These are phyloP conservation scores for Yponomeuta sedellus DNA, from an alignment of 2,888 invertebrate species.

Conservation along the genomic window DNA sequence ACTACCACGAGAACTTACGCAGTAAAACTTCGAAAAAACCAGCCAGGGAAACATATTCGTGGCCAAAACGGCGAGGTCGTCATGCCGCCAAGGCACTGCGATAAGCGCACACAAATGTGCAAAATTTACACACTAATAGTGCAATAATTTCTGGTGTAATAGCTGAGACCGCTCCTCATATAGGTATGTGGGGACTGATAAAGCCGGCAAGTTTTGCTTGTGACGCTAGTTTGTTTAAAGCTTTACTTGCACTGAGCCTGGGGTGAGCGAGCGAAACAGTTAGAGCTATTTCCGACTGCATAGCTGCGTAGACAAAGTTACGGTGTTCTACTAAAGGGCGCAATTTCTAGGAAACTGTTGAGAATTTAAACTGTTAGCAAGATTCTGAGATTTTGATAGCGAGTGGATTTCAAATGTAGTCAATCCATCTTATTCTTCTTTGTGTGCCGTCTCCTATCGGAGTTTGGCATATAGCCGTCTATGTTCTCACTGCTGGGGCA, in stretches of 20 bases:
- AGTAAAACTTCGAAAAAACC: not conserved
- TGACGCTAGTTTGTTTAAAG: slow-evolving; percentile 10
- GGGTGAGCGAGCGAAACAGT: not conserved
- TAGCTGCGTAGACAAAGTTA: not conserved
- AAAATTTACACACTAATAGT: slow-evolving; percentile 20
- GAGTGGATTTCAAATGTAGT: no score
- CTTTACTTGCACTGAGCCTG: not conserved
- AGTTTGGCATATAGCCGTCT: no score
- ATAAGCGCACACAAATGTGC: slow-evolving; percentile 18
- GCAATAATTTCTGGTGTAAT: slow-evolving; percentile 17
- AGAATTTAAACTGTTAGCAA: no score
- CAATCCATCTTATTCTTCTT: no score
- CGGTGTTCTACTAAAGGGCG: no score
- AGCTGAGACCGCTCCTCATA: slow-evolving; percentile 17
- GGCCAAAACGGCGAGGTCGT: not conserved
- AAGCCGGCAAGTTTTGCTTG: slow-evolving; percentile 8
- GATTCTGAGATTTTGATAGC: no score
- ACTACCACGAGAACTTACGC: not conserved
- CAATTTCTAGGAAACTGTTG: no score
- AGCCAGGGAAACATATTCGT: not conserved
- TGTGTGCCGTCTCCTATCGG: no score
- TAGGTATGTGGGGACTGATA: slow-evolving; percentile 15
- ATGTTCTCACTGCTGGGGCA: no score
- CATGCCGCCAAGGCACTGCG: slow-evolving; percentile 2
- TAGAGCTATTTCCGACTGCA: not conserved